Conservation (phyloP, 2,888 invertebrate species). For the Amblyjoppa proteus region DNA sequence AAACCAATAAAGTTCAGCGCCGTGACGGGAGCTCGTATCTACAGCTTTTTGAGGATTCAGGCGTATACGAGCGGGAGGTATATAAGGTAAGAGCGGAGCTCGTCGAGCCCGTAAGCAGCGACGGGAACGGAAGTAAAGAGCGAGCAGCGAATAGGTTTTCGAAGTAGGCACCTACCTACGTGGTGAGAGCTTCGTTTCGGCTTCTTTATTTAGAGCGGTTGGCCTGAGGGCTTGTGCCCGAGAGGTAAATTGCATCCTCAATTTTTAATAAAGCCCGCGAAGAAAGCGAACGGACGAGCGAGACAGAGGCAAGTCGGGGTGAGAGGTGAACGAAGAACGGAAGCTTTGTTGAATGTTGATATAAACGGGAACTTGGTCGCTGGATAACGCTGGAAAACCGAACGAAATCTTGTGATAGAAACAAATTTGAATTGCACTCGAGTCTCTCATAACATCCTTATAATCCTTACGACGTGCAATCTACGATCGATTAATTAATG, state of each 20-base stretch:
- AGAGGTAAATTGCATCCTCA: conserved; percentile 84
- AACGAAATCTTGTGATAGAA: conserved; percentile 29
- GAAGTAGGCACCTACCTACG: conserved; percentile 37
- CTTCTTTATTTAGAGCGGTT: conserved; percentile 82
- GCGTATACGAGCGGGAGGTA: conserved; percentile 25
- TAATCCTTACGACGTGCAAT: background rate
- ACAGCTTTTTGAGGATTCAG: conserved; percentile 40
- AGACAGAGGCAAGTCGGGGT: conserved; percentile 11
- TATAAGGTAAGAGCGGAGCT: conserved; percentile 26
- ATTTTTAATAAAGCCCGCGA: conserved; percentile 83
- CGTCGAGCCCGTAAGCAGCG: conserved; percentile 22
- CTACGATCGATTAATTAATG: background rate
- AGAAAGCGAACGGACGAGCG: conserved; percentile 50
- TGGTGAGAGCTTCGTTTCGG: conserved; percentile 70
- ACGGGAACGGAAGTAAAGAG: conserved; percentile 58
- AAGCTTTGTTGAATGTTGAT: conserved; percentile 65
- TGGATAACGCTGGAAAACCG: background rate
- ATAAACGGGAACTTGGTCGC: conserved; percentile 62
- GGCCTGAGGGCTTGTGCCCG: conserved; percentile 70
- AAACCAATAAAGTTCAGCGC: conserved; percentile 67
- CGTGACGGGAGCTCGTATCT: conserved; percentile 48
- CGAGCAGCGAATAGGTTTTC: conserved; percentile 61
- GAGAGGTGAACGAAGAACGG: conserved; percentile 35
- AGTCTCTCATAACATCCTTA: background rate
- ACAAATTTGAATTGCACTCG: conserved; percentile 27